A percentile compares a stretch with the other conserved stretches of the same genome.
phyloP scores from a whole-genome alignment of 2,797 vertebrate species.

The Anguilla megastoma region DNA sequence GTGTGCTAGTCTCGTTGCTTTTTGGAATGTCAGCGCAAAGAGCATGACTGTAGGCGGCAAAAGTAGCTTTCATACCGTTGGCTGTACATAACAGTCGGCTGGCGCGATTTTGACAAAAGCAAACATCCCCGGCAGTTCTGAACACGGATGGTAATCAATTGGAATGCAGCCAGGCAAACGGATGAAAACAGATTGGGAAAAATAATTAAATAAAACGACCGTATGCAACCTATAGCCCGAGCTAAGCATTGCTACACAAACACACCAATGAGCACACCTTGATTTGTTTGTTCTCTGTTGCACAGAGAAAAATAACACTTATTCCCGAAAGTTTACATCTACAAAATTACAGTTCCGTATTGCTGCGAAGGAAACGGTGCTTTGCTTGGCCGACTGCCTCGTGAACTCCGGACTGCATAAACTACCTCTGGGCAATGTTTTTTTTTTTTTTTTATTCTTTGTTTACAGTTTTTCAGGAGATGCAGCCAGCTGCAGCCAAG shows the following conservation, averaged over 20 bases:
- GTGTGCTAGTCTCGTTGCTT: background rate
- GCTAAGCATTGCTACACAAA: background rate
- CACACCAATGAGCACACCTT: background rate
- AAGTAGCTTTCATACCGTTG: background rate
- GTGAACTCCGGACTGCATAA: background rate
- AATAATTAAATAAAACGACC: background rate
- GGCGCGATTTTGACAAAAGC: background rate
- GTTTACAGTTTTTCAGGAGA: slow-evolving; percentile 20
- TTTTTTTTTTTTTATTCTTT: background rate
- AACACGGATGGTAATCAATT: background rate
- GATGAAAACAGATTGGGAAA: background rate
- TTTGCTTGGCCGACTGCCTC: slow-evolving; percentile 10
- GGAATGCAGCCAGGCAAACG: background rate
- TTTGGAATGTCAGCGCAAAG: background rate
- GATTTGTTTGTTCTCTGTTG: background rate
- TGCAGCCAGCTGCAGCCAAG: background rate
- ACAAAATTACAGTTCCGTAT: background rate
- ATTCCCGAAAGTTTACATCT: background rate
- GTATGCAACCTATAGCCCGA: background rate
- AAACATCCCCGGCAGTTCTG: background rate
- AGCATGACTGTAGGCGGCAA: background rate
- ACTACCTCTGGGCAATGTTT: background rate
- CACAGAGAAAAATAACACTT: background rate
- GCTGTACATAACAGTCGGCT: background rate
- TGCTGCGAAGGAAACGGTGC: background rate